These are phyloP conservation scores for Erebia epiphron DNA, from an alignment of 2,888 invertebrate genomes.

Conservation along the genomic window DNA sequence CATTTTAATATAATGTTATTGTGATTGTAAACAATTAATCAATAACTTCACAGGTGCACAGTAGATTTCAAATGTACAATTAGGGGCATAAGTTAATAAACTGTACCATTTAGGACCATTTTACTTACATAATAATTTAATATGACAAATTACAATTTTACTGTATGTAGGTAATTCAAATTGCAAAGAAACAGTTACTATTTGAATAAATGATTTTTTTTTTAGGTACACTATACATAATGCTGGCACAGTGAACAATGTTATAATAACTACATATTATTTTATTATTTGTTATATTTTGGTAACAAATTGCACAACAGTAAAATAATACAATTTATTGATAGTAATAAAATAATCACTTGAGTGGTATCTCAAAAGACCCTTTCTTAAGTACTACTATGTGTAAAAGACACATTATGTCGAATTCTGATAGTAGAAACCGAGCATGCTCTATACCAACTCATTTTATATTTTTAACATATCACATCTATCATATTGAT, in stretches of 20 bases:
- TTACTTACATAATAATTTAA: background rate
- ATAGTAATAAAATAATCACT: too few relatives aligned
- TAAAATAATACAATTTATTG: background rate
- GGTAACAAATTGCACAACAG: background rate
- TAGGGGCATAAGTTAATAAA: conserved; percentile 3
- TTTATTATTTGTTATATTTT: background rate
- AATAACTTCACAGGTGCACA: conserved; percentile 23
- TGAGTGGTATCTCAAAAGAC: too few relatives aligned
- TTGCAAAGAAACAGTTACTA: background rate
- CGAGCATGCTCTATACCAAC: background rate
- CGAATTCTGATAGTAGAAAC: background rate
- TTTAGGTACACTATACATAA: background rate
- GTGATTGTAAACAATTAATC: conserved; percentile 9
- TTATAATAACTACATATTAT: background rate
- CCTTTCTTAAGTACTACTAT: too few relatives aligned
- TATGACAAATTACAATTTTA: background rate
- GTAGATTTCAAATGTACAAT: conserved; percentile 17
- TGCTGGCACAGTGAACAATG: background rate
- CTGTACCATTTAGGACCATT: conserved; percentile 28
- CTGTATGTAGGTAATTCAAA: background rate
- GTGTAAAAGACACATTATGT: background rate
- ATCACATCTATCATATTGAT: background rate
- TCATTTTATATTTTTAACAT: background rate
- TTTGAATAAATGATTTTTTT: background rate
- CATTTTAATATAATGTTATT: conserved; percentile 4